These are phyloP conservation scores for Lycorma delicatula DNA, from an alignment of 1,140 invertebrate species.

Conservation along the genomic window DNA sequence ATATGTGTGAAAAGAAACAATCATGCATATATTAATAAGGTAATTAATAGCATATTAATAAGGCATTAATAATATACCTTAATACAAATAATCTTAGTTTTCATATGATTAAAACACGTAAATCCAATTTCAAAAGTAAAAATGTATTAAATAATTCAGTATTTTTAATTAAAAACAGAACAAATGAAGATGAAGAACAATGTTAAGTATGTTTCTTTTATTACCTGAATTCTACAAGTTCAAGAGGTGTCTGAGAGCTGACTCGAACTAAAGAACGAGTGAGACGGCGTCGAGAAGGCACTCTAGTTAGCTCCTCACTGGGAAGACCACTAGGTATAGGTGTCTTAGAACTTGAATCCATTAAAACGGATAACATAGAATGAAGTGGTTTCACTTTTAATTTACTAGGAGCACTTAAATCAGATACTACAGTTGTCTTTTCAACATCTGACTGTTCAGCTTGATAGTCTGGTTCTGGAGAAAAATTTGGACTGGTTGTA, in stretches of 20 bases:
- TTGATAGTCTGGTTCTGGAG: neutral
- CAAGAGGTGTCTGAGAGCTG: constrained; percentile 19
- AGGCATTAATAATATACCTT: no score
- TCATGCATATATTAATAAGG: no score
- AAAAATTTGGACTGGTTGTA: neutral
- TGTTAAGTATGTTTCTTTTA: no score
- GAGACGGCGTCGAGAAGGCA: constrained; percentile 15
- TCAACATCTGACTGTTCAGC: neutral
- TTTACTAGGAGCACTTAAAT: constrained; percentile 7
- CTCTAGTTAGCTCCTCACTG: neutral
- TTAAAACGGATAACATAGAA: constrained; percentile 13
- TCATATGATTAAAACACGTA: no score
- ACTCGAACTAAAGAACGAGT: constrained; percentile 17
- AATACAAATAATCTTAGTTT: no score
- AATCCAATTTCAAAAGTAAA: no score
- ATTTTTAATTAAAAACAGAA: no score
- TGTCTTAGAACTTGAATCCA: constrained; percentile 7
- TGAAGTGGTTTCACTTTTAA: constrained; percentile 12
- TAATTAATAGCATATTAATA: no score
- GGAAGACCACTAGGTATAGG: neutral
- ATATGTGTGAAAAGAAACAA: no score
- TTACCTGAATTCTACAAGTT: constrained; percentile 16
- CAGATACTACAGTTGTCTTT: constrained; percentile 1
- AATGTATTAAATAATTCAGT: no score
- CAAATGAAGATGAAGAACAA: no score